Base-by-base conservation (phyloP, 2,113 vertebrate species). In the Tangachromis dhanisi region DNA sequence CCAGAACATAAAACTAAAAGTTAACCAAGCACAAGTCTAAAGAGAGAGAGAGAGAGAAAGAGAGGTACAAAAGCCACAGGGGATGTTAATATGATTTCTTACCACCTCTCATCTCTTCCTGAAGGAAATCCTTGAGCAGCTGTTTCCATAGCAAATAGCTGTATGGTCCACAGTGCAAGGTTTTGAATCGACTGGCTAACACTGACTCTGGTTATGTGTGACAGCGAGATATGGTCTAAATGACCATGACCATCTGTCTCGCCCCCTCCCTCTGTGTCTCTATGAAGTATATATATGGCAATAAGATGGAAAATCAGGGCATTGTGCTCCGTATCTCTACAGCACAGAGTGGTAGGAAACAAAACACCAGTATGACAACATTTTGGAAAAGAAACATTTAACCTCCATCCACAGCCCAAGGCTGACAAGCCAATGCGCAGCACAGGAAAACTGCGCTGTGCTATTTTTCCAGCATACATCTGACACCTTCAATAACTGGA, bases 271-370 rank as follows among this genome's bases (percentile, higher is more conserved):
- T 89, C 51, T 2, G 26, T 82, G 68, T 80, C 87, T 81, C 85
- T 68, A 16, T 89, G 42, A 91, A 80, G 86, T 86, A 89, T 93
- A 94, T 93, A 93, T 92, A 94, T 92, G 92, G 90, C 51, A 93
- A 89, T 90, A 90, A 84, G 29, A 80, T 79, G 53, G 73, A 88
- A 86, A 90, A 89, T 88, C 89, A 86, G 80, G 86, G 40, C 26
- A 35, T 81, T 61, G 83, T 80, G 81, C 71, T 90, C 42, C 81
- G 35, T 85, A 83, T 89, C 83, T 78, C 63, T 82, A 54, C 66
- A 83, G 26, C 29, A 51, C 61, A 42, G 59, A 85, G 68, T 53
- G 68, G 47, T 21, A 26, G 38, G 63, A 88, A 73, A 68, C 68
- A 76, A 80, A 54, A 81, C 83, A 86, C 81, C 54, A 68, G 42